Conservation (phyloP, 2,888 invertebrate species). For the Eristalinus sepulchralis region DNA sequence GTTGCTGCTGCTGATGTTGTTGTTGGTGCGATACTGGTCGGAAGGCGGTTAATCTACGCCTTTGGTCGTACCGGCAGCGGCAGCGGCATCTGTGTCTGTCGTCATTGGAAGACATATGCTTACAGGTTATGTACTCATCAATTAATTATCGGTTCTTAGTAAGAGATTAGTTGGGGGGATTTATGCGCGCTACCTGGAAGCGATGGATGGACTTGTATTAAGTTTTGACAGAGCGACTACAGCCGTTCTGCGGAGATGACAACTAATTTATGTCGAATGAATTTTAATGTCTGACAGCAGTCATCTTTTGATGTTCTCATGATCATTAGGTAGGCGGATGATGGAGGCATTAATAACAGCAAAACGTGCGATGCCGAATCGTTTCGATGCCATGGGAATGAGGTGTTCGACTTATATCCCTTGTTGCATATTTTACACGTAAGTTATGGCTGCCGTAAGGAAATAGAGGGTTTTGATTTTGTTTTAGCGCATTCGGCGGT, state of each 20-base stretch:
- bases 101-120: neutral
- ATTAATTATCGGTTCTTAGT: constrained; percentile 44
- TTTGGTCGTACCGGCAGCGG: neutral
- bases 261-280: constrained; percentile 21
- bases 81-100: neutral
- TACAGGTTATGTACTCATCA: constrained; percentile 45
- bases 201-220: neutral
- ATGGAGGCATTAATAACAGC: constrained; percentile 40
- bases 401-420: constrained; percentile 6
- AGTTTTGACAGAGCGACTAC: neutral
- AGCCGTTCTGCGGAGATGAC: neutral
- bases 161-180: constrained; percentile 29
- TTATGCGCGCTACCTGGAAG: constrained; percentile 23
- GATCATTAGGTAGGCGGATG: constrained; percentile 31
- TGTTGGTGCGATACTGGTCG: constrained; percentile 48
- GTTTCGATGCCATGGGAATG: constrained; percentile 24
- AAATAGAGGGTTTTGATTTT: no score
- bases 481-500: neutral
- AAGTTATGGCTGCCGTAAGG: neutral
- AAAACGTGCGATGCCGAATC: neutral
- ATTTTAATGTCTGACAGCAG: constrained; percentile 26
- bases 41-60: neutral
- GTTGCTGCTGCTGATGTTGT: neutral
- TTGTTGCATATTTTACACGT: neutral
- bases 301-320: constrained; percentile 49